phyloP scores from a whole-genome alignment of 53 echinoderm and acorn worm genomes.

The Arbacia lixula region DNA sequence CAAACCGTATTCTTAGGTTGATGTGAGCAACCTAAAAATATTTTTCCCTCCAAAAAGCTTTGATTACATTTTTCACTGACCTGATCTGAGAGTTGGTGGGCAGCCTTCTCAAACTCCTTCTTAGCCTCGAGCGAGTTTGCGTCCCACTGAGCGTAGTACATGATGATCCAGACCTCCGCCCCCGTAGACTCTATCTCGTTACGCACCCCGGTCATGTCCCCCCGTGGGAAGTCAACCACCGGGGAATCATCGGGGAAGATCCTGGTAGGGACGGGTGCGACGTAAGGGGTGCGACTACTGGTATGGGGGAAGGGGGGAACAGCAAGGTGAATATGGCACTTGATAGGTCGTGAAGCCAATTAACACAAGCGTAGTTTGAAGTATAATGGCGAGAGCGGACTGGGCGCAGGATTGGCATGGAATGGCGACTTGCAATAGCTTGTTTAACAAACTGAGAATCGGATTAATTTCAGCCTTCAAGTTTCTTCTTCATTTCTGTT shows the following conservation, averaged over 20 bases:
- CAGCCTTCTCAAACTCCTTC: conserved; percentile 80
- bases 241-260: conserved; percentile 73
- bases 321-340: no score
- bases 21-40: no score
- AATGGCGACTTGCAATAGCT: no score
- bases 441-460: no score
- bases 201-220: conserved; percentile 69
- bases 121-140: conserved; percentile 81
- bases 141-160: conserved; percentile 99
- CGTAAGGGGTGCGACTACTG: conserved; percentile 19
- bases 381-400: no score
- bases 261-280: conserved; percentile 49
- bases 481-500: no score
- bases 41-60: background rate
- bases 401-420: no score
- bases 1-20: no score
- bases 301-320: no score
- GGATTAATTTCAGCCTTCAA: no score
- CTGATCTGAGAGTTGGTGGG: conserved; percentile 64
- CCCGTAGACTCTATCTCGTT: conserved; percentile 56
- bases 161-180: conserved; percentile 81
- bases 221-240: conserved; percentile 72
- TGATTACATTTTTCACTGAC: conserved; percentile 34
- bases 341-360: no score
- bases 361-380: no score